These are phyloP conservation scores for Pitangus sulphuratus DNA, from an alignment of 2,797 vertebrate genomes.

Conservation along the genomic window DNA sequence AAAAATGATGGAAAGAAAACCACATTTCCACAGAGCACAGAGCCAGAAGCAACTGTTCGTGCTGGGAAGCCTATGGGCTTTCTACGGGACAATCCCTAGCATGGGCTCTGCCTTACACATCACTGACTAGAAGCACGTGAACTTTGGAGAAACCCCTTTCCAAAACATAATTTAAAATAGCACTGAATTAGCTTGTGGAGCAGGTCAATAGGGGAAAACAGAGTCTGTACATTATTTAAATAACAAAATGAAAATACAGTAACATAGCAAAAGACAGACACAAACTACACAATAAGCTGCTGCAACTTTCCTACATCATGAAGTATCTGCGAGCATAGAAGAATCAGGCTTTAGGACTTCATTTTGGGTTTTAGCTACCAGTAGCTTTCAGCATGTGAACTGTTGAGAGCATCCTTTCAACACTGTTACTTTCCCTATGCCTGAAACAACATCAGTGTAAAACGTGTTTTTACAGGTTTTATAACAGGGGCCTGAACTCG, in stretches of 20 bases:
- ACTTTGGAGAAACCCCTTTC: neutral
- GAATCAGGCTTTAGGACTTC: neutral
- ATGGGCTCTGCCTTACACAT: neutral
- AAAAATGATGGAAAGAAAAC: neutral
- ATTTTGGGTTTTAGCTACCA: neutral
- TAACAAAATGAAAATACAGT: neutral
- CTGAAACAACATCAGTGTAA: neutral
- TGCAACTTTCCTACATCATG: neutral
- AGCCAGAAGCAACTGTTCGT: neutral
- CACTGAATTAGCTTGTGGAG: neutral
- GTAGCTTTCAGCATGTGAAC: neutral
- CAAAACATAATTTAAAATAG: neutral
- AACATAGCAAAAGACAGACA: neutral
- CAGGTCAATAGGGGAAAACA: neutral
- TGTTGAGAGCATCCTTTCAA: neutral
- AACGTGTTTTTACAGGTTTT: neutral
- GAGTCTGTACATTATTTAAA: neutral
- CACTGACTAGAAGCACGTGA: neutral
- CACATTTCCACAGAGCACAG: neutral
- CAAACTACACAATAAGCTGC: neutral
- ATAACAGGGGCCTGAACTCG: neutral
- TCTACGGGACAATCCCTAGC: neutral
- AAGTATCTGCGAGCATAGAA: neutral
- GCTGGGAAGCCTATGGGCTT: neutral
- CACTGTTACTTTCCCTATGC: neutral